A percentile compares a stretch with the other conserved stretches of the same genome.
Evolutionary conservation across 2,113 vertebrate species (phyloP).

Genomic region (Hassar affinis): DNA sequence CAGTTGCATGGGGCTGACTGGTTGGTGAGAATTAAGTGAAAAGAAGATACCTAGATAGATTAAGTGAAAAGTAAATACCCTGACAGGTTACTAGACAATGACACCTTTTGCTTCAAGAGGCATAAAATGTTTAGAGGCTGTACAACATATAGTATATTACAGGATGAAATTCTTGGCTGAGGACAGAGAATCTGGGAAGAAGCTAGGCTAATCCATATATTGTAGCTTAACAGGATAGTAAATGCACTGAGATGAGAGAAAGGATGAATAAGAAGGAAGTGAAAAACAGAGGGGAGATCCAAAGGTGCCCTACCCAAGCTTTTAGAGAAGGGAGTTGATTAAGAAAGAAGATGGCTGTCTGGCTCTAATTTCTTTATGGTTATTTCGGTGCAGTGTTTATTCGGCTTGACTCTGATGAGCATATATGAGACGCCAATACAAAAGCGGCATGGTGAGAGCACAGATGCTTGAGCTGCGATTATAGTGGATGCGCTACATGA

Average conservation of each 20-base stretch:
- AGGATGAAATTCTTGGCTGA: background rate
- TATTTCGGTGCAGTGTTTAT: constrained; percentile 45
- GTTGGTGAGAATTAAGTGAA: background rate
- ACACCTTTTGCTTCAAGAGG: background rate
- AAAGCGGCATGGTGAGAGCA: constrained; percentile 32
- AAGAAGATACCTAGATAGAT: background rate
- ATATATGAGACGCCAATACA: constrained; percentile 35
- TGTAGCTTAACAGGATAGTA: constrained; percentile 8
- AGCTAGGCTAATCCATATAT: background rate
- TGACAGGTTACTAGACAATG: background rate
- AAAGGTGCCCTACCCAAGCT: constrained; percentile 17
- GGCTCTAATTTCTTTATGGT: constrained; percentile 42
- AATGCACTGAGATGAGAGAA: constrained; percentile 26
- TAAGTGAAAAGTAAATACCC: background rate
- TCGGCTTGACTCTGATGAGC: constrained; percentile 45
- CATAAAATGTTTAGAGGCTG: background rate
- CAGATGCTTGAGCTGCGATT: constrained; percentile 27
- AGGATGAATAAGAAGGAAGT: constrained; percentile 2
- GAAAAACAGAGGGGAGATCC: constrained; percentile 14
- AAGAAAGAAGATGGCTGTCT: constrained; percentile 22
- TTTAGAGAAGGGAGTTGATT: constrained; percentile 48
- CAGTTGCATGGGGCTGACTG: background rate
- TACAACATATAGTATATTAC: background rate
- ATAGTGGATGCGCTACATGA: constrained; percentile 29
- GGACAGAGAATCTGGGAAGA: background rate